phyloP scores from a whole-genome alignment of 2,113 vertebrate genomes.

The Rhombomys opimus region DNA sequence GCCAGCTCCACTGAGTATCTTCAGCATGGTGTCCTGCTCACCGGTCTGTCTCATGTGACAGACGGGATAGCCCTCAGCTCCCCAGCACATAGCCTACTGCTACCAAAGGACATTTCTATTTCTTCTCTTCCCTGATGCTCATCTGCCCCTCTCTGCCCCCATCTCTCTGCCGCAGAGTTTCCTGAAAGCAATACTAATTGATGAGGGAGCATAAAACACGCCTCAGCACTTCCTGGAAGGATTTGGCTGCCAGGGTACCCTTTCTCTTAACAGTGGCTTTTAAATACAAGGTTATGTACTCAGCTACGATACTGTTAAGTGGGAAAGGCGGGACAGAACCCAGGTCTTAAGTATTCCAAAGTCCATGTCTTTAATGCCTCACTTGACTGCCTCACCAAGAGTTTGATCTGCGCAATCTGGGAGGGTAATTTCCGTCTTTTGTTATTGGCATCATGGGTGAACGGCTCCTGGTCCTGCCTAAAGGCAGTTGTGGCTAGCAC shows the following conservation, averaged over 20 bases:
- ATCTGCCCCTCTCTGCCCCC: not conserved
- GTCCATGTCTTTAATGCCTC: not conserved
- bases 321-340: not conserved
- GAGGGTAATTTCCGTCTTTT: not conserved
- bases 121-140: not conserved
- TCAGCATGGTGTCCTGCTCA: not conserved
- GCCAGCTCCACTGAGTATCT: not conserved
- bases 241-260: not conserved
- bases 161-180: not conserved
- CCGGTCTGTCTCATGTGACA: too few species aligned
- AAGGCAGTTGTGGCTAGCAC: not conserved
- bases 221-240: not conserved
- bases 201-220: not conserved
- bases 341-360: not conserved
- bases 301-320: not conserved
- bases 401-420: not conserved
- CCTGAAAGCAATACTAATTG: not conserved
- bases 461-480: not conserved
- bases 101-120: not conserved
- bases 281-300: not conserved
- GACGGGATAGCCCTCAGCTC: not conserved
- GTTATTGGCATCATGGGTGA: not conserved
- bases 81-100: not conserved
- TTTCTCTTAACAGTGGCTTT: conserved; percentile 1
- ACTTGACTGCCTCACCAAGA: not conserved